phyloP scores from a whole-genome alignment of 2,797 vertebrate genomes.

The Crenuchus spilurus region DNA sequence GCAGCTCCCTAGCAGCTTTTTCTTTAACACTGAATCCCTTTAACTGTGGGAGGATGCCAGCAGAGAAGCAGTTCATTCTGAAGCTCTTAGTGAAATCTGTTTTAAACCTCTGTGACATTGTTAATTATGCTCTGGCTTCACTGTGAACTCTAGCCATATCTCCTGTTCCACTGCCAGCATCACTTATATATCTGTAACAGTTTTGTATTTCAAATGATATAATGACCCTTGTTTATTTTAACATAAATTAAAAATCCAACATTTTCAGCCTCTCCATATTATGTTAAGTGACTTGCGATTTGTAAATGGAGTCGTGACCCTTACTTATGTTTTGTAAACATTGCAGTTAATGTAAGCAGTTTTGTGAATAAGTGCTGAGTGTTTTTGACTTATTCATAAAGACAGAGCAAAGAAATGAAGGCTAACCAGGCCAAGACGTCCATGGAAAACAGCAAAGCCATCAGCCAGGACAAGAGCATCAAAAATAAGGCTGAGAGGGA shows the following conservation, averaged over 20 bases:
- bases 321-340: neutral
- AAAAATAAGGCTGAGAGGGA: conserved; percentile 99
- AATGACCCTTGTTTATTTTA: conserved; percentile 13
- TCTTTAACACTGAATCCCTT: conserved; percentile 32
- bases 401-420: conserved; percentile 98
- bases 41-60: conserved; percentile 3
- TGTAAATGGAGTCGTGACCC: neutral
- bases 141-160: conserved; percentile 1
- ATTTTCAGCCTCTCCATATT: neutral
- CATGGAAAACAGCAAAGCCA: conserved; percentile 99
- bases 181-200: neutral
- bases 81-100: neutral
- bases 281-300: neutral
- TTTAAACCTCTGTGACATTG: conserved; percentile 20
- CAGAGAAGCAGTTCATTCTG: neutral
- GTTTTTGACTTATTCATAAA: conserved; percentile 58
- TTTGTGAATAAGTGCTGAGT: neutral
- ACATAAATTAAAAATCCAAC: neutral
- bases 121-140: conserved; percentile 3
- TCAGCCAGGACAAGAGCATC: conserved; percentile 97
- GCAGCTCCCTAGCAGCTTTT: neutral
- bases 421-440: conserved; percentile 97
- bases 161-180: neutral
- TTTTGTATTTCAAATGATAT: neutral
- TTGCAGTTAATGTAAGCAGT: neutral